phyloP scores from a whole-genome alignment of 1,140 invertebrate genomes.

The Euura lappo region DNA sequence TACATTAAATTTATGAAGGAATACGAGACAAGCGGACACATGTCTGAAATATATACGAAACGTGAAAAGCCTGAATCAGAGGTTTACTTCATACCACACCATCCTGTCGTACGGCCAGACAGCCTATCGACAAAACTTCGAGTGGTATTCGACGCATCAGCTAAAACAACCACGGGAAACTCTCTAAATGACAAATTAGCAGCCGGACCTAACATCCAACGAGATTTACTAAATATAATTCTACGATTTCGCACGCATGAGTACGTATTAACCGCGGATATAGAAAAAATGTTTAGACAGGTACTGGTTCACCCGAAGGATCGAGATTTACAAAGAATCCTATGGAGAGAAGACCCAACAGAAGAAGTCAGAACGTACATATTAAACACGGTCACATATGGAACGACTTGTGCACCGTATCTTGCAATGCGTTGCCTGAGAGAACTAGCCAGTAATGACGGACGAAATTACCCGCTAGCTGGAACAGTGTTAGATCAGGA shows the following conservation, averaged over 20 bases:
- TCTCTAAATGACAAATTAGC: slow-evolving; percentile 25
- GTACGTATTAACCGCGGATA: slow-evolving; percentile 29
- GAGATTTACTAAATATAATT: slow-evolving; percentile 11
- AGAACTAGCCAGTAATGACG: slow-evolving; percentile 38
- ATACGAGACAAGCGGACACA: slow-evolving; percentile 36
- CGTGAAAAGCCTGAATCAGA: not conserved
- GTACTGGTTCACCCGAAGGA: slow-evolving; percentile 33
- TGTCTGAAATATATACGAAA: slow-evolving; percentile 15
- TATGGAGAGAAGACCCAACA: slow-evolving; percentile 32
- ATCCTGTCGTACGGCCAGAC: not conserved
- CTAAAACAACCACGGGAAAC: slow-evolving; percentile 10
- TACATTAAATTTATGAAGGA: slow-evolving; percentile 38
- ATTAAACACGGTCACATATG: slow-evolving; percentile 51
- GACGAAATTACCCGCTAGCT: slow-evolving; percentile 30
- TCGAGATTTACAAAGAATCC: slow-evolving; percentile 37
- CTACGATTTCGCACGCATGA: slow-evolving; percentile 16
- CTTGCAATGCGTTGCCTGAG: slow-evolving; percentile 39
- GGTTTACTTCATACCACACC: not conserved
- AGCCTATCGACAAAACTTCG: slow-evolving; percentile 23
- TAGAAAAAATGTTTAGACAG: slow-evolving; percentile 44
- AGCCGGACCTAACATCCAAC: slow-evolving; percentile 15
- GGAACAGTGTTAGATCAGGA: not conserved
- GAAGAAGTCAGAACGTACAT: slow-evolving; percentile 32
- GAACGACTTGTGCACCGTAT: slow-evolving; percentile 41
- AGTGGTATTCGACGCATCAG: slow-evolving; percentile 28